These are phyloP conservation scores for Drosophila phalerata DNA, from an alignment of 2,888 invertebrate species.

Conservation along the genomic window DNA sequence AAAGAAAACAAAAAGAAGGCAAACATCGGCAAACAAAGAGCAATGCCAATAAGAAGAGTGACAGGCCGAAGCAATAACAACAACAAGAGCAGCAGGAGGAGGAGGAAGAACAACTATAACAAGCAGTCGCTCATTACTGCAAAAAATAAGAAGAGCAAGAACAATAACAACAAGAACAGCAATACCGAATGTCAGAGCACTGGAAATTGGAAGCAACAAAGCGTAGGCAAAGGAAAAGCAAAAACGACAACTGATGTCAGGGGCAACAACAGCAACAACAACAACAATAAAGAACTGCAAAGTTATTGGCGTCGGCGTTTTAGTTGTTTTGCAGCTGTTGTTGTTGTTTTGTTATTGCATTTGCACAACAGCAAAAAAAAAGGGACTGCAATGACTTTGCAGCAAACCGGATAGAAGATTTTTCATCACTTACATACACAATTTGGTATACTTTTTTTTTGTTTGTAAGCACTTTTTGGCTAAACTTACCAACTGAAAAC, in stretches of 20 bases:
- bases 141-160: conserved; percentile 41
- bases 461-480: not conserved
- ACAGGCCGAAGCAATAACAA: conserved; percentile 45
- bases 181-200: conserved; percentile 30
- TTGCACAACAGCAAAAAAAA: conserved; percentile 32
- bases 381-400: conserved; percentile 43
- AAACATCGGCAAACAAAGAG: conserved; percentile 56
- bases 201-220: conserved; percentile 44
- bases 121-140: conserved; percentile 51
- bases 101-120: conserved; percentile 23
- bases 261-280: conserved; percentile 27
- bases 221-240: conserved; percentile 57
- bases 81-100: conserved; percentile 18
- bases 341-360: conserved; percentile 40
- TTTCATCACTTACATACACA: conserved; percentile 12
- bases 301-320: conserved; percentile 62
- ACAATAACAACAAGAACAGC: conserved; percentile 46
- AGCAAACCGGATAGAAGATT: conserved; percentile 47
- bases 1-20: not conserved
- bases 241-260: conserved; percentile 40
- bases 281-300: conserved; percentile 28
- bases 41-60: conserved; percentile 62
- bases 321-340: conserved; percentile 60
- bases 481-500: conserved; percentile 53
- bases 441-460: not conserved